Evolutionary conservation across 1,140 invertebrate species (phyloP), one percentile per base, ranked within the genome.

Genomic region (Aplysia californica): DNA sequence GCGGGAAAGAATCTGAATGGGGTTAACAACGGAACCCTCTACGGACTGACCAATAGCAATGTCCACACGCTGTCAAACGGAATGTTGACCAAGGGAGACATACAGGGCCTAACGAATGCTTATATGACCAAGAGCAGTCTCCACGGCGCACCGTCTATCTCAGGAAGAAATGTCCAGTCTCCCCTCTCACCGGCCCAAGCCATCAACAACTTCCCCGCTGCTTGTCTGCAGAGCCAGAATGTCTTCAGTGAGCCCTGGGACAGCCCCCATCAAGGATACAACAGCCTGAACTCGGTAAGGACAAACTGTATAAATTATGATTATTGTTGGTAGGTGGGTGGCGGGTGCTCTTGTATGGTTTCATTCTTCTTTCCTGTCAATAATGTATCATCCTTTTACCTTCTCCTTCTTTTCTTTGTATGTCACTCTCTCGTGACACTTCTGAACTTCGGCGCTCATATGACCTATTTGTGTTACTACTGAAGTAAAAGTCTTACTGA

Each of bases 271-370:
- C 68, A 70, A 31, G 68, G 29, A 15, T 70, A 56, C 50, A 70
- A 35, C 68, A 70, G 68, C 31, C 3, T 70, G 41, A 56, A 50
- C 29, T 70, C 68, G 50, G 68, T 56, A 70, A 70, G 68, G n/a
- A n/a, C n/a, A n/a, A n/a, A n/a, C n/a, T n/a, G n/a, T n/a, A n/a
- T n/a, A n/a, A n/a, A n/a, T n/a, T n/a, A n/a, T n/a, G n/a, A n/a
- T n/a, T n/a, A n/a, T n/a, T n/a, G n/a, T n/a, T n/a, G n/a, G n/a
- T n/a, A n/a, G n/a, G n/a, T n/a, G n/a, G n/a, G n/a, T n/a, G n/a
- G n/a, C n/a, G n/a, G n/a, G n/a, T n/a, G n/a, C n/a, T n/a, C n/a
- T n/a, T n/a, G n/a, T n/a, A n/a, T n/a, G n/a, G n/a, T n/a, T n/a
- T n/a, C n/a, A n/a, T n/a, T n/a, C n/a, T n/a, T n/a, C n/a, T n/a